Conservation (phyloP, 2,888 invertebrate genomes). For the Ischnus inquisitorius region DNA sequence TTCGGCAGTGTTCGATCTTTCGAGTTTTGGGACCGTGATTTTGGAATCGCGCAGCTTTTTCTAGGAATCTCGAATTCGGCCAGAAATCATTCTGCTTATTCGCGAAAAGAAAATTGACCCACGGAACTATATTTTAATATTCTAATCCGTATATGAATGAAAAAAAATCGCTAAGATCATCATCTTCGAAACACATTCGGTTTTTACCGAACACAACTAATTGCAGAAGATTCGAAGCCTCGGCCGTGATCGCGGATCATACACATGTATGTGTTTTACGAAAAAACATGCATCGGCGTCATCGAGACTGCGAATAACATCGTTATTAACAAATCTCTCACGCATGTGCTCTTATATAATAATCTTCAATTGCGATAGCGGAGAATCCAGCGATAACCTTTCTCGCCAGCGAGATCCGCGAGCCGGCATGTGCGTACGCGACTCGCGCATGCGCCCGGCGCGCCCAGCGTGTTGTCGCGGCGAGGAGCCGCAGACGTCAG, state of each 20-base stretch:
- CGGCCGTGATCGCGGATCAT: neutral
- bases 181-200: no score
- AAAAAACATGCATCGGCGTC: neutral
- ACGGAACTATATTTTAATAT: no score
- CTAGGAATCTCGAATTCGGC: no score
- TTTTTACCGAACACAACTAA: neutral
- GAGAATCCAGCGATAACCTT: constrained; percentile 6
- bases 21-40: no score
- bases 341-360: neutral
- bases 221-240: neutral
- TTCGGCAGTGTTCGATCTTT: no score
- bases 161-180: no score
- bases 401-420: neutral
- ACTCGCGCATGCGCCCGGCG: constrained; percentile 15
- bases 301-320: neutral
- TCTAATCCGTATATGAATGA: no score
- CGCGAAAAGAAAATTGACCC: no score
- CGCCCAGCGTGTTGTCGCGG: constrained; percentile 1
- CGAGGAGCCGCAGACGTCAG: constrained; percentile 26
- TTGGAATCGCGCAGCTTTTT: no score
- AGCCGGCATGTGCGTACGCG: neutral
- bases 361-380: constrained; percentile 16
- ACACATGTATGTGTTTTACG: neutral
- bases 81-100: no score
- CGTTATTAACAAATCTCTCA: neutral